Evolutionary conservation across 2,113 vertebrate species (phyloP).

Genomic region (Callaeas wilsoni): DNA sequence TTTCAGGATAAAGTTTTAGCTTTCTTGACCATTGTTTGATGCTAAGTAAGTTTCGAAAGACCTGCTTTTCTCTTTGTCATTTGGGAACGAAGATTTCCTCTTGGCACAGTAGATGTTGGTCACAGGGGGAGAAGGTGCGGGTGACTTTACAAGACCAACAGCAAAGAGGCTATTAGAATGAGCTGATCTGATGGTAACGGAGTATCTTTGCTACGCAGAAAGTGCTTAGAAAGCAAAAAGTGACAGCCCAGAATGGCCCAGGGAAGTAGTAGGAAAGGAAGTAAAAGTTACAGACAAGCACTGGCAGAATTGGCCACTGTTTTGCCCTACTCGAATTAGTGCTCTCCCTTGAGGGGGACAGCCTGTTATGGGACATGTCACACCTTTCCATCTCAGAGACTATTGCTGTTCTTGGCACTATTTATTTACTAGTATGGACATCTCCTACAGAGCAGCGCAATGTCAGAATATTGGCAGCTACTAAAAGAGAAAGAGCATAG

Average conservation of each 20-base stretch:
- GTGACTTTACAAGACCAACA: background rate
- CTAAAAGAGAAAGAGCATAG: background rate
- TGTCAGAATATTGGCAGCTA: background rate
- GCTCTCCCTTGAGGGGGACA: background rate
- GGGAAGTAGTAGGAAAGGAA: background rate
- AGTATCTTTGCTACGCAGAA: background rate
- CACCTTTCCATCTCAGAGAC: background rate
- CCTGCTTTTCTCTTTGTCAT: background rate
- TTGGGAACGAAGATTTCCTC: background rate
- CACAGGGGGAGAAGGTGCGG: background rate
- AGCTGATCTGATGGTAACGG: background rate
- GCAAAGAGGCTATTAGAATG: background rate
- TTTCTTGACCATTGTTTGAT: background rate
- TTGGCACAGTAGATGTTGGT: background rate
- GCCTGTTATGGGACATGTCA: background rate
- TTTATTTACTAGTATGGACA: background rate
- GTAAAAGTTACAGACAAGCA: background rate
- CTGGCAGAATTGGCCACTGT: fast-evolving
- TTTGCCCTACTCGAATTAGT: background rate
- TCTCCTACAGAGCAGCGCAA: background rate
- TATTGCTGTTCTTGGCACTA: background rate
- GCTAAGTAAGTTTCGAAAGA: background rate
- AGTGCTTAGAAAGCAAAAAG: background rate
- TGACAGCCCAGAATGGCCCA: background rate
- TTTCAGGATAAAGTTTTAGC: background rate